phyloP scores from a whole-genome alignment of 2,113 vertebrate species.

The Xiphophorus couchianus region DNA sequence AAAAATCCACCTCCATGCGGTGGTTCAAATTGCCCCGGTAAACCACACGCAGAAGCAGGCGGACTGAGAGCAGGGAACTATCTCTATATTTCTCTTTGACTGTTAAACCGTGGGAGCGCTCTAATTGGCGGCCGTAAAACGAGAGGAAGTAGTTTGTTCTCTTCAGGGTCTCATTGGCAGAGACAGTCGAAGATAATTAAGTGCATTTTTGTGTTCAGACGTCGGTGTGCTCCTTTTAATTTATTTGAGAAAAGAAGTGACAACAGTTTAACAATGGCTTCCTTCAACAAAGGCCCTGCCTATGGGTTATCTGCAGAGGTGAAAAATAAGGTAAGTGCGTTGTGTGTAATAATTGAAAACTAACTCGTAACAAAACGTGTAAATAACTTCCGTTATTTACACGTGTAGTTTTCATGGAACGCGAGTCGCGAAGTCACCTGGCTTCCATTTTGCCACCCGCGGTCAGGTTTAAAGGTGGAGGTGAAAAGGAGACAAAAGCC shows the following conservation, averaged over 20 bases:
- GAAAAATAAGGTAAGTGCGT: slow-evolving; percentile 75
- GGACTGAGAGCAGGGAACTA: slow-evolving; percentile 10
- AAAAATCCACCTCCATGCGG: neutral
- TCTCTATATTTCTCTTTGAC: slow-evolving; percentile 60
- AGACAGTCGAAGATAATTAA: slow-evolving; percentile 49
- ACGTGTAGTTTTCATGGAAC: neutral
- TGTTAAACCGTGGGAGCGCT: slow-evolving; percentile 53
- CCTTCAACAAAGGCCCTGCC: slow-evolving; percentile 78
- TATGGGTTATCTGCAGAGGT: slow-evolving; percentile 82
- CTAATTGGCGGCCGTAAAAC: slow-evolving; percentile 68
- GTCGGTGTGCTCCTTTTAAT: neutral
- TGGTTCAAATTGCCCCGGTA: neutral
- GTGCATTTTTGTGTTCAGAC: slow-evolving; percentile 17
- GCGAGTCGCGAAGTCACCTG: slow-evolving; percentile 39
- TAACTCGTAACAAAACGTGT: neutral
- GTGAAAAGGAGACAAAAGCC: neutral
- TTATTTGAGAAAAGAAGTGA: neutral
- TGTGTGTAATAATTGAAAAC: too few relatives aligned
- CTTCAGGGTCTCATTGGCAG: slow-evolving; percentile 62
- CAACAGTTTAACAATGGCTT: slow-evolving; percentile 58
- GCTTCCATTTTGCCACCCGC: slow-evolving; percentile 60
- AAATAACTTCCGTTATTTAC: neutral
- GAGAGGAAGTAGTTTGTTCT: slow-evolving; percentile 73
- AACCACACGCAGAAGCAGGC: neutral
- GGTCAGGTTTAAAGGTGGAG: slow-evolving; percentile 15